Conservation (phyloP, 2,888 invertebrate species). For the Germaria angustata region DNA sequence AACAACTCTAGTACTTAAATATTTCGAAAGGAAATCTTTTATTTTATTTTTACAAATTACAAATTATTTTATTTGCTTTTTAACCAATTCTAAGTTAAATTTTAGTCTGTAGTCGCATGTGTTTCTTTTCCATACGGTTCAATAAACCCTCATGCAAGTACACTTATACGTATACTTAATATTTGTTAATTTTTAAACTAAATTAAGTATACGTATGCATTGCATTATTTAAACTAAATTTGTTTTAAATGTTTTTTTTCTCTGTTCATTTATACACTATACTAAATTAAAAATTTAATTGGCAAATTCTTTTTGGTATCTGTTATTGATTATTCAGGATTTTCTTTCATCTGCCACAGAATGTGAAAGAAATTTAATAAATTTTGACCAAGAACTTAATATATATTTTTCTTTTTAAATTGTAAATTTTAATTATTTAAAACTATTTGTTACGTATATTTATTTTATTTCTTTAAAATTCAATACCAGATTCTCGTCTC, state of each 20-base stretch:
- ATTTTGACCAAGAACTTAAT: background rate
- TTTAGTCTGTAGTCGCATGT: too few relatives aligned
- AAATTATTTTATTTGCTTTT: too few relatives aligned
- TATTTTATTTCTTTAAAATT: background rate
- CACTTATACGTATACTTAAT: background rate
- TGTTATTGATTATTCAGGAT: background rate
- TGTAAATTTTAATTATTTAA: constrained; percentile 5
- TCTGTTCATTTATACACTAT: background rate
- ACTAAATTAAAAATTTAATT: constrained; percentile 10
- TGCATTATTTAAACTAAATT: background rate
- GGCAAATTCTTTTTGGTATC: background rate
- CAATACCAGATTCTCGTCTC: background rate
- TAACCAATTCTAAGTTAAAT: too few relatives aligned
- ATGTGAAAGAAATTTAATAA: background rate
- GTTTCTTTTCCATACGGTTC: too few relatives aligned
- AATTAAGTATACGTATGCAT: background rate
- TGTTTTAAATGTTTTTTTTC: too few relatives aligned
- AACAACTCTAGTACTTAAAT: too few relatives aligned
- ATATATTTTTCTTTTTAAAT: background rate
- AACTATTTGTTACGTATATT: background rate
- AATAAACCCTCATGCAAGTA: background rate
- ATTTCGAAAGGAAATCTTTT: too few relatives aligned
- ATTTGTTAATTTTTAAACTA: background rate
- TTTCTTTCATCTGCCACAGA: background rate
- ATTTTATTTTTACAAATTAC: too few relatives aligned